A percentile compares a stretch with the other conserved stretches of the same genome.
phyloP scores from a whole-genome alignment of 1,140 invertebrate genomes.

The Melitaea cinxia region DNA sequence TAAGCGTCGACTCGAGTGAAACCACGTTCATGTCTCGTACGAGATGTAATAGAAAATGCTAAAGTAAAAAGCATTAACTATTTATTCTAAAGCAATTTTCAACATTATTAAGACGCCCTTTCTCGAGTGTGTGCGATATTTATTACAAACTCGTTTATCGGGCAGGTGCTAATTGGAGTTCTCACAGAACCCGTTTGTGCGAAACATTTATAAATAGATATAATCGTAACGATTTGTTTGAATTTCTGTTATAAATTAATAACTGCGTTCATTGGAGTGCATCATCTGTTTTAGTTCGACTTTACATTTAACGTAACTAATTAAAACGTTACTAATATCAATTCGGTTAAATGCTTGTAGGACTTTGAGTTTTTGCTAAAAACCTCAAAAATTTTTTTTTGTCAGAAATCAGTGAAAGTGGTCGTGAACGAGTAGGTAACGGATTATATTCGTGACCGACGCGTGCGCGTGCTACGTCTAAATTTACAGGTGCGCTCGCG shows the following conservation, averaged over 20 bases:
- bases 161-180: constrained; percentile 20
- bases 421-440: constrained; percentile 47
- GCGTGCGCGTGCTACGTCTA: constrained; percentile 48
- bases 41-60: not conserved
- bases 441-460: constrained; percentile 42
- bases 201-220: constrained; percentile 11
- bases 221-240: constrained; percentile 15
- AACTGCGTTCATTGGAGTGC: not conserved
- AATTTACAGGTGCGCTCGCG: constrained; percentile 56
- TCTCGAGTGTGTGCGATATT: constrained; percentile 10
- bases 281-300: not conserved
- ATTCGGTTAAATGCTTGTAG: too few relatives aligned
- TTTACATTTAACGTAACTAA: too few relatives aligned
- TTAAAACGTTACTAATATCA: too few relatives aligned
- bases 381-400: constrained; percentile 6
- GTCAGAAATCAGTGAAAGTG: constrained; percentile 47
- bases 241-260: not conserved
- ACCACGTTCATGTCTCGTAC: not conserved
- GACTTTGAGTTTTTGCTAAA: too few relatives aligned
- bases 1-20: too few relatives aligned
- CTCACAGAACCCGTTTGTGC: constrained; percentile 11
- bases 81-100: constrained; percentile 3
- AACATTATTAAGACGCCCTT: constrained; percentile 6
- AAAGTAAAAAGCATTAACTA: not conserved
- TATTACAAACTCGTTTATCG: constrained; percentile 17